Percentiles rank a stretch among this genome's conserved stretches.
These are phyloP conservation scores for Lagopus muta DNA, from an alignment of 2,113 vertebrate genomes.

Conservation along the genomic window DNA sequence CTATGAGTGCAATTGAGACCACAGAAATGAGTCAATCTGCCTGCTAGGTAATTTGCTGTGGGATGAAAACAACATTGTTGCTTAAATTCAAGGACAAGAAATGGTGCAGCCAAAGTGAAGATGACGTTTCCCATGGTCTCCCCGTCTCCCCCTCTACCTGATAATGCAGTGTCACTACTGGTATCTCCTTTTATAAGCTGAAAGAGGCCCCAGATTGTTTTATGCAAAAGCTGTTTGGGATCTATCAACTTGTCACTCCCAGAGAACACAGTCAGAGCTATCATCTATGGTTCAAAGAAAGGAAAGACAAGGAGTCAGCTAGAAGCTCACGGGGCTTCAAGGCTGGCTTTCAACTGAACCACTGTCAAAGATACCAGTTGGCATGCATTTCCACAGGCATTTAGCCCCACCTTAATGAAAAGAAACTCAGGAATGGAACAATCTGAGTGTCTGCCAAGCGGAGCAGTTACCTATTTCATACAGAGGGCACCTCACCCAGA, in stretches of 20 bases:
- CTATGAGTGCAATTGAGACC: neutral
- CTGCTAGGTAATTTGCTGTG: neutral
- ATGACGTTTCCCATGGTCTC: neutral
- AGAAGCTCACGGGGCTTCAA: fast-evolving
- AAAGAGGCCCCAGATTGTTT: neutral
- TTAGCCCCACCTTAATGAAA: neutral
- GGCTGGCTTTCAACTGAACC: too few species aligned
- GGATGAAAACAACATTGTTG: neutral
- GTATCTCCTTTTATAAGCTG: neutral
- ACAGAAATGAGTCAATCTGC: constrained; percentile 18
- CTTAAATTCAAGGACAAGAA: neutral
- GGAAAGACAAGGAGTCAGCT: neutral
- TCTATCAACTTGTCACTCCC: neutral
- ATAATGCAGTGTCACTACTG: fast-evolving
- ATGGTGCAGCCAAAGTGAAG: neutral
- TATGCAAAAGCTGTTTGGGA: neutral
- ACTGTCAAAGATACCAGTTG: fast-evolving
- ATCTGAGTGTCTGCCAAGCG: neutral
- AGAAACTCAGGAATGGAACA: neutral
- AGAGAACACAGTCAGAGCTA: neutral
- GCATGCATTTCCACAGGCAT: neutral
- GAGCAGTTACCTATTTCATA: neutral
- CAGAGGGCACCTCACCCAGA: fast-evolving
- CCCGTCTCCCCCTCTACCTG: fast-evolving
- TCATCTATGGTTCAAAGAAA: neutral